Evolutionary conservation across 1,140 invertebrate genomes (phyloP), one percentile per base, ranked within the genome.

Genomic region (Stegodyphus mimosarum): DNA sequence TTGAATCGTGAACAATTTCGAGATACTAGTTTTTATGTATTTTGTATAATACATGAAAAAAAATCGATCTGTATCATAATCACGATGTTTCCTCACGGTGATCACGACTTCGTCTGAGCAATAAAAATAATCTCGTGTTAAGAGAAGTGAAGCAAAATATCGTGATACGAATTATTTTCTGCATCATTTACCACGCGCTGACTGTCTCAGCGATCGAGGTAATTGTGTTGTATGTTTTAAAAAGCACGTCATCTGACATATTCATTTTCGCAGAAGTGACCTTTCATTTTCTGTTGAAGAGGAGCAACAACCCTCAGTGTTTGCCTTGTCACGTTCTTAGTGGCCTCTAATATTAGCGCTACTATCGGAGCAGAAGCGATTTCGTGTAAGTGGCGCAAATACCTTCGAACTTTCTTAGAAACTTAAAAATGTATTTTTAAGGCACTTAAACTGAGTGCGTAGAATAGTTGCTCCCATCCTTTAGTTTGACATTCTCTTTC

Each of bases 221-320:
- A 80, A 80, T 80, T 80, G 66, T 71, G 66, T 80, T 80, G 77
- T 80, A 49, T 55, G 18, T 49, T 71, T 80, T 80, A 69, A 71
- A 80, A 71, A 51, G 63, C 67, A 18, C 33, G n/a, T 71, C 33
- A 10, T 49, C 17, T 80, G 77, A 80, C 66, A 63, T 80, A 80
- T 80, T 80, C 77, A 80, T 80, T 80, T 71, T 52, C 51, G 17
- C 13, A 33, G 17, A 11, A 48, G 10, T 70, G 77, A 80, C 77
- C 77, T 71, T 60, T 55, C 15, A 6, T 33, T 15, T 48, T 71
- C 50, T 64, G n/a, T 33, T 51, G 48, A 48, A 15, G 10, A 52
- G 33, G 52, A 75, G 51, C 52, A 17, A 33, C 15, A 55, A 60
- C 73, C 51, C 50, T 4, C 55, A 15, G 15, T 15, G 15, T 60